These are phyloP conservation scores for Cyprinodon tularosa DNA, from an alignment of 2,113 vertebrate species.

Conservation along the genomic window DNA sequence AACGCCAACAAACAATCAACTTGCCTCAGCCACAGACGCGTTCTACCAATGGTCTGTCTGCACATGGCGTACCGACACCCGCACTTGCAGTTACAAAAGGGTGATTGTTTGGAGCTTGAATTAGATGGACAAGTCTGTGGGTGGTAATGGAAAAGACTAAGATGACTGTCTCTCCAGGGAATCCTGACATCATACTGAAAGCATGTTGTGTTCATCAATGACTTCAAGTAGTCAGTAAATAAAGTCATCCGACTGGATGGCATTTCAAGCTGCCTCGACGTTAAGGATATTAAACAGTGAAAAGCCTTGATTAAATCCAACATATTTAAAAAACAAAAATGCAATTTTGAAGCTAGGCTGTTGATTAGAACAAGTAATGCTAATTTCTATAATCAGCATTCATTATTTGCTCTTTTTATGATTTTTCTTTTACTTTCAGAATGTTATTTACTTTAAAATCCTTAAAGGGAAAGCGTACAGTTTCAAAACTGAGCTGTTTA, in stretches of 20 bases:
- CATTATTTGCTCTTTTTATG: too few species aligned
- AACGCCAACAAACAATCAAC: conserved; percentile 35
- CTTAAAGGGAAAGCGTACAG: neutral
- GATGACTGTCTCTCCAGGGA: conserved; percentile 66
- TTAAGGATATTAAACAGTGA: neutral
- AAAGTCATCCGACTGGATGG: conserved; percentile 38
- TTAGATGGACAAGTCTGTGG: conserved; percentile 66
- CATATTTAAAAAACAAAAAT: neutral
- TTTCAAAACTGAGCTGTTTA: neutral
- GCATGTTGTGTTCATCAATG: conserved; percentile 43
- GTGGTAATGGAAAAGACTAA: conserved; percentile 58
- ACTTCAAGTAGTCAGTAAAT: conserved; percentile 37
- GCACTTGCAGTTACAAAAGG: conserved; percentile 54
- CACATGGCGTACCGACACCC: conserved; percentile 35
- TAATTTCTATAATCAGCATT: too few species aligned
- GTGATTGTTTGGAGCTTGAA: conserved; percentile 62
- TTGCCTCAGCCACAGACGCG: conserved; percentile 41
- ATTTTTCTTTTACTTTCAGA: too few species aligned
- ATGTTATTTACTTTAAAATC: neutral
- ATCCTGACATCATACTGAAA: conserved; percentile 68
- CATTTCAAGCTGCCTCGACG: conserved; percentile 2
- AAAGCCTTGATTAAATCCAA: neutral
- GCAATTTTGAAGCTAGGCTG: too few species aligned
- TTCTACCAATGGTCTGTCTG: conserved; percentile 52
- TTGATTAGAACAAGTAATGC: too few species aligned